Evolutionary conservation across 2,888 invertebrate species (phyloP), one percentile per base, ranked within the genome.

Genomic region (Athalia cordata): DNA sequence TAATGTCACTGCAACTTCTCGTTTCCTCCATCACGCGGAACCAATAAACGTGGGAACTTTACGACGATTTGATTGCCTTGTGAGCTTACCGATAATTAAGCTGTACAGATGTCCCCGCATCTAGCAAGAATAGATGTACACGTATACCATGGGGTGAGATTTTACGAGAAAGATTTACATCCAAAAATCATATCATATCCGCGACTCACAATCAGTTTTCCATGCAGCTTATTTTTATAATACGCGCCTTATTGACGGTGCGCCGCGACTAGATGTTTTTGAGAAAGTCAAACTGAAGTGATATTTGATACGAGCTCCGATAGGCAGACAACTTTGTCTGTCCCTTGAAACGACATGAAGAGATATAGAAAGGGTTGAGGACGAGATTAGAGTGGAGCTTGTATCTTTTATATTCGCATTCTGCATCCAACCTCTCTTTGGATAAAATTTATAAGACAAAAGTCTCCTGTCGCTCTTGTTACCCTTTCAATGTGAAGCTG

Each of bases 281-380:
- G 11, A 45, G 11, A 29, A 29, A 29, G 29, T 11, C 45, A 5
- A 45, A 13, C 15, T 15, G 49, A 67, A 67, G 67, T 67, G 67
- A 67, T 67, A 67, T 67, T 67, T 67, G 67, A 67, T 50, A 50
- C 11, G 43, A 55, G 29, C 68, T 52, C 29, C 55, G 68, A 68
- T 52, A 68, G 52, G 43, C 68, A n/a, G 6, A 68, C n/a, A 4
- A 11, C n/a, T 11, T 55, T n/a, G 55, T 55, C 55, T 4, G 55
- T 55, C n/a, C n/a, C 55, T 55, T 55, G 55, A n/a, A 8, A 55
- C 55, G 55, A 55, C n/a, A n/a, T 55, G n/a, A n/a, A 55, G n/a
- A 55, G 3, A 55, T 8, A 55, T 55, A 11, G 55, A 55, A 55
- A n/a, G 8, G n/a, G 55, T 4, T 9, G 50, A 15, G 43, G 50